Conservation (phyloP, 2,888 invertebrate genomes). For the Mechanitis mazaeus region DNA sequence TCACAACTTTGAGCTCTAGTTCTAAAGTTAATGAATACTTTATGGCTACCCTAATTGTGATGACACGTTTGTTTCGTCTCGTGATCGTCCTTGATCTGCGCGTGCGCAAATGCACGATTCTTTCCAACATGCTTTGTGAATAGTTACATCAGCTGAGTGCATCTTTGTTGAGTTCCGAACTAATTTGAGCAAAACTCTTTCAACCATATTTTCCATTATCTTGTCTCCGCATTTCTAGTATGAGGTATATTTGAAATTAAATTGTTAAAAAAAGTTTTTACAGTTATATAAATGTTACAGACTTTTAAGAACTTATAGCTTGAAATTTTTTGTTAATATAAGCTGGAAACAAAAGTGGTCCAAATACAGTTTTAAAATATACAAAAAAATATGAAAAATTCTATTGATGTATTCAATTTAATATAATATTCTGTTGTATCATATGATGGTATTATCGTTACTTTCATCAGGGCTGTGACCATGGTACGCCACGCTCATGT, state of each 20-base stretch:
- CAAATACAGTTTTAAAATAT: no score
- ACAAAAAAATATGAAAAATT: no score
- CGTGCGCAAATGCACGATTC: slow-evolving; percentile 59
- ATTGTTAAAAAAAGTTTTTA: no score
- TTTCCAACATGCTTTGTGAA: slow-evolving; percentile 36
- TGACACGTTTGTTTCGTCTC: slow-evolving; percentile 35
- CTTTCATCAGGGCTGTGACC: slow-evolving; percentile 23
- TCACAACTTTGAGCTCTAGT: slow-evolving; percentile 7
- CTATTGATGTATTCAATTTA: no score
- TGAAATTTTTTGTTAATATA: no score
- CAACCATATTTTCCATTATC: slow-evolving; percentile 32
- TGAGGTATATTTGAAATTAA: no score
- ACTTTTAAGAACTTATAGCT: no score
- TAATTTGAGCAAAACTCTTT: slow-evolving; percentile 38
- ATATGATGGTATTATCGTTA: slow-evolving; percentile 16
- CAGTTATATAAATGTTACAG: no score
- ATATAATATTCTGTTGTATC: no score
- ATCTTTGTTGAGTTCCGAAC: slow-evolving; percentile 35
- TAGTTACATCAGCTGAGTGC: slow-evolving; percentile 42
- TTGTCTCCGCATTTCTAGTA: slow-evolving; percentile 32
- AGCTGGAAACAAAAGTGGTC: no score
- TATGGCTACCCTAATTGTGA: slow-evolving; percentile 21
- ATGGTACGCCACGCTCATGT: slow-evolving; percentile 15
- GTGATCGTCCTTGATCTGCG: slow-evolving; percentile 59
- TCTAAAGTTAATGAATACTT: slow-evolving; percentile 10